A percentile compares a stretch with the other conserved stretches of the same genome.
phyloP scores from a whole-genome alignment of 2,888 invertebrate genomes.

The Allolobophora icterica region DNA sequence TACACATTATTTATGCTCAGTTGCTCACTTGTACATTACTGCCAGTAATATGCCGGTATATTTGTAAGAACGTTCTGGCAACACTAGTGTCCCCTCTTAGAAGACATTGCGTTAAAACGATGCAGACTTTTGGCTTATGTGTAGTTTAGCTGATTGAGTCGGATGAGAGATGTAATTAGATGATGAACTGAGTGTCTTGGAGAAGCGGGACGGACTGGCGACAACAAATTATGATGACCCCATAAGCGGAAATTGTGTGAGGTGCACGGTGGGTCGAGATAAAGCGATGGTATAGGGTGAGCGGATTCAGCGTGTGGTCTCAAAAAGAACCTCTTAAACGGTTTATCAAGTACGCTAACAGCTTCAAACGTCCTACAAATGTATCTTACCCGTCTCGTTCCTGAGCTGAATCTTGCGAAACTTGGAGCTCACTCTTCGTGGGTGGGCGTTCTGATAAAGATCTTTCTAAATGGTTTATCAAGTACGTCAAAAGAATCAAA shows the following conservation, averaged over 20 bases:
- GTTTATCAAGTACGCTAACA: neutral
- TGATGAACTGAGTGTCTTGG: neutral
- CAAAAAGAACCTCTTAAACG: neutral
- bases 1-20: too few relatives aligned
- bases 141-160: neutral
- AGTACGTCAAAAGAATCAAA: too few relatives aligned
- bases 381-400: neutral
- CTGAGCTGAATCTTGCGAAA: neutral
- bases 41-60: neutral
- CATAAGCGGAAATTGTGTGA: neutral
- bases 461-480: too few relatives aligned
- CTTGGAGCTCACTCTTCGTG: too few relatives aligned
- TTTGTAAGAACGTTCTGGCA: neutral
- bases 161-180: conserved; percentile 2
- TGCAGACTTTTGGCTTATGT: neutral
- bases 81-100: neutral
- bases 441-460: too few relatives aligned
- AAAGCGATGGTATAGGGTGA: neutral
- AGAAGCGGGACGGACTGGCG: neutral
- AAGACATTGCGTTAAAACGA: neutral
- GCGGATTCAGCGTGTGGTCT: neutral
- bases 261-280: neutral
- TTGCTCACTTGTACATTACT: neutral
- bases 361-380: neutral
- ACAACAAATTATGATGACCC: conserved; percentile 6